These are phyloP conservation scores for Circaetus gallicus DNA, from an alignment of 2,113 vertebrate species.

Conservation along the genomic window DNA sequence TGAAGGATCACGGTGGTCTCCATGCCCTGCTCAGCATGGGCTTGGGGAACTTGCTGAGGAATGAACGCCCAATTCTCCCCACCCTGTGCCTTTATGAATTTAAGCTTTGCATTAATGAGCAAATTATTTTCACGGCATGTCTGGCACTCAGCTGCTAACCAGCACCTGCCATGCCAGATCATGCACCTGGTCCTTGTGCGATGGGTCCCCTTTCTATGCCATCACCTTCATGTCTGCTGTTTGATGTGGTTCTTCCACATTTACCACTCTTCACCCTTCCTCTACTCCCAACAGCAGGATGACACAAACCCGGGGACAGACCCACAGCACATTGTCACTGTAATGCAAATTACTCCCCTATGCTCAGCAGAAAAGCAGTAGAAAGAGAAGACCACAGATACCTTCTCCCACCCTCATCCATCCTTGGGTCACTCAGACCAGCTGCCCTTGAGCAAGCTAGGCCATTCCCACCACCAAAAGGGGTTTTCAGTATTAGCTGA, in stretches of 20 bases:
- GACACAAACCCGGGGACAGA: neutral
- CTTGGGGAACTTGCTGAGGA: neutral
- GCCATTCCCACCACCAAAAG: neutral
- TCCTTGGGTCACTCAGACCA: neutral
- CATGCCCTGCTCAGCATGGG: neutral
- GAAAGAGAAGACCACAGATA: neutral
- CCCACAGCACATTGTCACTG: neutral
- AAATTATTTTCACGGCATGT: neutral
- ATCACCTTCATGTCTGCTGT: neutral
- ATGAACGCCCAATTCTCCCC: neutral
- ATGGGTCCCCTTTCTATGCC: neutral
- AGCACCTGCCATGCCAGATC: neutral
- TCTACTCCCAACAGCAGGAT: neutral
- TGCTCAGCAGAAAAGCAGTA: neutral
- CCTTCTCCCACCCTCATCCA: neutral
- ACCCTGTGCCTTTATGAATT: neutral
- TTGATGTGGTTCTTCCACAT: neutral
- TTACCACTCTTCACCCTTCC: neutral
- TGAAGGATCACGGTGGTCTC: neutral
- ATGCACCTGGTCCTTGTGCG: rapidly evolving
- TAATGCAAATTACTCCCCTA: neutral
- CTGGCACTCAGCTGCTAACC: neutral
- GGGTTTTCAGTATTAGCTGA: neutral
- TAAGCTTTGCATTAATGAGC: neutral
- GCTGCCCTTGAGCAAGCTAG: neutral